Evolutionary conservation across 2,113 vertebrate species (phyloP), one percentile per base, ranked within the genome.

Genomic region (Oplegnathus fasciatus): DNA sequence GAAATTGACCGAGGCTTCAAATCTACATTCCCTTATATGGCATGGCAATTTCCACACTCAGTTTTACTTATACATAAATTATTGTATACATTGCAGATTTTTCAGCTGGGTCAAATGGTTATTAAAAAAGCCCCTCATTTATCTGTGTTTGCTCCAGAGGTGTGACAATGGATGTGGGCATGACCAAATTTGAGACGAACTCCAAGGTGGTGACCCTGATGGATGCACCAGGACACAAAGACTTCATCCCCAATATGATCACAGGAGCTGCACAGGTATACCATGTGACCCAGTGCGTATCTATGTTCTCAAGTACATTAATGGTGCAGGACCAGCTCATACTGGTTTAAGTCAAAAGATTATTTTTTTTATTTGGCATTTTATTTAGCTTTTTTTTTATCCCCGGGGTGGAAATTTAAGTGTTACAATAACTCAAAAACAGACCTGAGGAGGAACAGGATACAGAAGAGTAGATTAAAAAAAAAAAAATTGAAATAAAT

Each of bases 161-260:
- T 70, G 98, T 99, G 82, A 99, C 98, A 10, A 99, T 99, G 98
- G 98, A 99, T 92, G 98, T 99, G 61, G 98, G 98, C 58, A 98
- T 99, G 98, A 99, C 98, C 48, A 99, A 98, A 93, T 99, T 99
- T 61, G 98, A 99, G 94, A 99, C 98, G 0, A 90, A 94, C 60
- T 97, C 97, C 65, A 99, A 99, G 95, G 94, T 99, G 76, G 97
- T 99, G 91, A 99, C 97, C 5, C 91, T 99, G 74, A 99, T 99
- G 98, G 98, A 99, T 85, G 98, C 98, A 18, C 98, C 98, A 2
- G 98, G 98, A 86, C 98, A 99, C 96, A 99, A 96, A 94, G 98
- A 99, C 93, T 99, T 99, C 93, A 99, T 99, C 93, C 98, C 98
- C 88, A 99, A 99, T 94, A 99, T 99, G 98, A 99, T 99, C 91